Conservation (phyloP, 2,888 invertebrate genomes). For the Ormyrus nitidulus region DNA sequence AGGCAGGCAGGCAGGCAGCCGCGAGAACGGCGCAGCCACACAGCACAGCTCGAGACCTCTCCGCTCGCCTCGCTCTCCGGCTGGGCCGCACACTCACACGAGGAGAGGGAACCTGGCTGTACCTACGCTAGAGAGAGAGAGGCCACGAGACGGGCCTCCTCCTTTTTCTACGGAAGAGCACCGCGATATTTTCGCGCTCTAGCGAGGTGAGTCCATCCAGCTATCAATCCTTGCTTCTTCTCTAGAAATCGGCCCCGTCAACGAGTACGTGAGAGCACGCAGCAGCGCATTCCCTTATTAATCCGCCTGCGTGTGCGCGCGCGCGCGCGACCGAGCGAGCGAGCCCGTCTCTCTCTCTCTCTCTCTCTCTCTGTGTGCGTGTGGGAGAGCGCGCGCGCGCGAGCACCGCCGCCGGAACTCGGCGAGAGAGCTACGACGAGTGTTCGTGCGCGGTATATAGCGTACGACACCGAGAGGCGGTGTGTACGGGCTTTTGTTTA, state of each 20-base stretch:
- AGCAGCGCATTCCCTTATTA: constrained; percentile 37
- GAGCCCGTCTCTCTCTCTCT: neutral
- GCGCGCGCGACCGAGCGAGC: neutral
- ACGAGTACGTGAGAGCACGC: neutral
- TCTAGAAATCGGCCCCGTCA: neutral
- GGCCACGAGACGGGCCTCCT: neutral
- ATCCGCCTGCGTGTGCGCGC: neutral
- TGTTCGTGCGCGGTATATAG: neutral
- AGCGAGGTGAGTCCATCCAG: constrained; percentile 20
- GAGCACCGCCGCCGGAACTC: constrained; percentile 49
- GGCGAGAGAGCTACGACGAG: constrained; percentile 19
- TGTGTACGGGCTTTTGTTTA: constrained; percentile 72
- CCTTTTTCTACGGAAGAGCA: neutral
- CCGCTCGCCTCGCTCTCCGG: neutral
- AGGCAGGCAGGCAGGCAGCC: constrained; percentile 1
- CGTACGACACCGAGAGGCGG: constrained; percentile 47
- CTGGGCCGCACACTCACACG: neutral
- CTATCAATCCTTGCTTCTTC: neutral
- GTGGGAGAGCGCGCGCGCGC: constrained; percentile 10
- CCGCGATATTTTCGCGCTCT: constrained; percentile 10
- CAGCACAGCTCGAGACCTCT: neutral
- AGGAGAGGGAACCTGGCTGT: neutral
- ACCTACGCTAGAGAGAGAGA: neutral
- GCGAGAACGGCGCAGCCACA: neutral
- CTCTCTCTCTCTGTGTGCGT: constrained; percentile 10